Percentiles rank a stretch among this genome's conserved stretches.
Conservation (phyloP, 2,888 invertebrate species). For the Drosophila longiperda region DNA sequence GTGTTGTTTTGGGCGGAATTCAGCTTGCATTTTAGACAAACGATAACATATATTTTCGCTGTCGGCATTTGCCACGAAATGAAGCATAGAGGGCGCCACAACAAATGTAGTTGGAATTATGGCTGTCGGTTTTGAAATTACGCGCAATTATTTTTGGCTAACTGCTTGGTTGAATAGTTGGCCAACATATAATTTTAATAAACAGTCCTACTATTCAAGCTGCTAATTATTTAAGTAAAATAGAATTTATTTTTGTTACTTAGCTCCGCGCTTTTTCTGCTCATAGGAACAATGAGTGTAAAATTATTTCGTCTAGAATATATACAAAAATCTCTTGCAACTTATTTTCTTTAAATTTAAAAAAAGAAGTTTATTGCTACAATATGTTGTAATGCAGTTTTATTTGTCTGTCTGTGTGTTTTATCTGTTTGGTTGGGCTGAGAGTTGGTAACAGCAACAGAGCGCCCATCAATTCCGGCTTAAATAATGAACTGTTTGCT, state of each 20-base stretch:
- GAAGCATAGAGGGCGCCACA: slow-evolving; percentile 19
- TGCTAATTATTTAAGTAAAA: neutral
- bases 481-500: slow-evolving; percentile 70
- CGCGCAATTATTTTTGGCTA: slow-evolving; percentile 8
- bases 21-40: slow-evolving; percentile 22
- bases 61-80: slow-evolving; percentile 34
- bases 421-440: slow-evolving; percentile 19
- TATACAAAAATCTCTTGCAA: neutral
- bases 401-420: slow-evolving; percentile 8
- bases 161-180: neutral
- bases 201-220: neutral
- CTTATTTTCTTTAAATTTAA: neutral
- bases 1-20: slow-evolving; percentile 25
- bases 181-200: slow-evolving; percentile 1
- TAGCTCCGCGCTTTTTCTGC: neutral
- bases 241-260: neutral
- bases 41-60: slow-evolving; percentile 26
- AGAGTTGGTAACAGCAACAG: slow-evolving; percentile 18
- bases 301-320: neutral
- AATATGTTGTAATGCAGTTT: slow-evolving; percentile 7
- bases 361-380: neutral
- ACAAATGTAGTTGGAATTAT: slow-evolving; percentile 9
- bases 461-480: slow-evolving; percentile 56
- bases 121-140: slow-evolving; percentile 23
- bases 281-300: neutral